Conservation (phyloP, 2,797 vertebrate species). For the Tokudaia tokunoshimensis region DNA sequence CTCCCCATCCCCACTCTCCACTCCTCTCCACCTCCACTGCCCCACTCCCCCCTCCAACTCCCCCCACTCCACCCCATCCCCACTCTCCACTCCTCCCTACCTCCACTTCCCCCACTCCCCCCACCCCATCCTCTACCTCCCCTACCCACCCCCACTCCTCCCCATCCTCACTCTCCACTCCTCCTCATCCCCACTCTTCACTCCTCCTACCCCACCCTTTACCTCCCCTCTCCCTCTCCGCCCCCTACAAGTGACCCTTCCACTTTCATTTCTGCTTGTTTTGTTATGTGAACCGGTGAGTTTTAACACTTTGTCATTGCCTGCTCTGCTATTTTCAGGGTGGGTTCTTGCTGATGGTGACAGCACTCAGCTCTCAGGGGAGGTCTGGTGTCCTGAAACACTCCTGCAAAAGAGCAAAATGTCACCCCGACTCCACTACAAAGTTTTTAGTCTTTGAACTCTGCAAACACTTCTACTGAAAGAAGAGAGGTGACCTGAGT, state of each 20-base stretch:
- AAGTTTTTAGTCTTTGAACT: background rate
- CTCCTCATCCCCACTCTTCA: too few relatives aligned
- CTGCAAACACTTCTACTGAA: background rate
- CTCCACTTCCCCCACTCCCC: too few relatives aligned
- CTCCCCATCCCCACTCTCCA: background rate
- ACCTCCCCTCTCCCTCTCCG: background rate
- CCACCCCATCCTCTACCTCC: background rate
- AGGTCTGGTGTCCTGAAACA: background rate
- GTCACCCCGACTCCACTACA: background rate
- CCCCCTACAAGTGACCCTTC: background rate
- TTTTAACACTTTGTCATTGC: too few relatives aligned
- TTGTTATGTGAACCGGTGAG: background rate
- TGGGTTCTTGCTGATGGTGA: background rate
- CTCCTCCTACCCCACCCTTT: background rate
- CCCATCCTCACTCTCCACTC: background rate
- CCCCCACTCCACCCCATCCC: background rate
- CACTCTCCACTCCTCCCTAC: background rate
- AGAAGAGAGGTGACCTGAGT: background rate
- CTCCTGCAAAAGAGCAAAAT: background rate
- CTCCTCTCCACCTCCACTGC: too few relatives aligned
- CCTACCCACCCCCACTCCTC: too few relatives aligned
- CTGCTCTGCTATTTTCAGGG: background rate
- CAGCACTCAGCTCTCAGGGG: background rate
- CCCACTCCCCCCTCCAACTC: too few relatives aligned
- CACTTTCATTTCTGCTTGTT: background rate